These are phyloP conservation scores for Garrulus glandarius DNA, from an alignment of 2,797 vertebrate species.

Conservation along the genomic window DNA sequence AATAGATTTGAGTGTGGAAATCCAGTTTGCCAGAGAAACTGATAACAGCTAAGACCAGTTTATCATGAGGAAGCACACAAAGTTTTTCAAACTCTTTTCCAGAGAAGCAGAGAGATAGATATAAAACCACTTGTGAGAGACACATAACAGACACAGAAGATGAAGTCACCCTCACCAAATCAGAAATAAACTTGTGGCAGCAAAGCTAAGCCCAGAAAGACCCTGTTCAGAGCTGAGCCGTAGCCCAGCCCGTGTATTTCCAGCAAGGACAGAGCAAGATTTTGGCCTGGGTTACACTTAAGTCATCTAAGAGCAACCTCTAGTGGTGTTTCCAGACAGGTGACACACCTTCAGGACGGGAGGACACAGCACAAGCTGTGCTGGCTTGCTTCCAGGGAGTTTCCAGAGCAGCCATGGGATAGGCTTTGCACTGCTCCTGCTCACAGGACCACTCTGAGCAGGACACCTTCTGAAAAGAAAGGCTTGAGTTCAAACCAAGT, in stretches of 20 bases:
- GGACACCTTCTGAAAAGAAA: not conserved
- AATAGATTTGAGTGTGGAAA: conserved; percentile 28
- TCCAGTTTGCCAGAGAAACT: not conserved
- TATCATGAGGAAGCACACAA: conserved; percentile 20
- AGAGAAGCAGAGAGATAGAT: not conserved
- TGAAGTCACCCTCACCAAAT: not conserved
- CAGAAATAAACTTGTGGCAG: not conserved
- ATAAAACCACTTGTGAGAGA: not conserved
- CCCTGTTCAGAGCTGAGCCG: not conserved
- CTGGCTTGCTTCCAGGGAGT: not conserved
- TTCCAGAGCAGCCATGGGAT: not conserved
- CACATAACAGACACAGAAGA: not conserved
- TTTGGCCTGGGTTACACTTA: not conserved
- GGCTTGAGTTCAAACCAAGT: not conserved
- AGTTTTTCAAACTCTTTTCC: not conserved
- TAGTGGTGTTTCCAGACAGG: conserved; percentile 23
- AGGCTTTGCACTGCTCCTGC: not conserved
- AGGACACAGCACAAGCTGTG: not conserved
- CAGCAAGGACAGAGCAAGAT: not conserved
- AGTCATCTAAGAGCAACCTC: conserved; percentile 56
- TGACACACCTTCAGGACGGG: not conserved
- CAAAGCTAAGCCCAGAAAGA: not conserved
- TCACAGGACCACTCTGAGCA: not conserved
- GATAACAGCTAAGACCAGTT: conserved; percentile 9
- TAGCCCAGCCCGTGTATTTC: not conserved